Conservation (phyloP, 2,113 vertebrate genomes). For the Oenanthe oenanthe region DNA sequence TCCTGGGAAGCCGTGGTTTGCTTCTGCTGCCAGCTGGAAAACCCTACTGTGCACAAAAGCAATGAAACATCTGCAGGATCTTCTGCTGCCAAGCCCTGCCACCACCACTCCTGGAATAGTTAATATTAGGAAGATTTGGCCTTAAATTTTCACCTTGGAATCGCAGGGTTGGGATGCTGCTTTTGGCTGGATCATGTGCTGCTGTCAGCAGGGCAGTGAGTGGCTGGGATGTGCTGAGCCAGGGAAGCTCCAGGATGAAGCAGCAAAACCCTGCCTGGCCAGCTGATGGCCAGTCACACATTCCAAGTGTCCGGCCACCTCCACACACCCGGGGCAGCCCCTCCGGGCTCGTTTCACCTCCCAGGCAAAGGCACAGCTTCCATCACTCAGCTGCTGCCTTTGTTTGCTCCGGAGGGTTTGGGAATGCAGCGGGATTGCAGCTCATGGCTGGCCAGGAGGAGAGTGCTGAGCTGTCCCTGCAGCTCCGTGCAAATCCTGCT, state of each 20-base stretch:
- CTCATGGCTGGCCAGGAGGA: rapidly evolving
- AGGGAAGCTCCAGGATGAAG: not conserved
- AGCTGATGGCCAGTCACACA: not conserved
- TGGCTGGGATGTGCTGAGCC: not conserved
- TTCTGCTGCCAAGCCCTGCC: not conserved
- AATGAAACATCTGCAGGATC: not conserved
- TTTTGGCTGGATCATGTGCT: not conserved
- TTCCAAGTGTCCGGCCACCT: not conserved
- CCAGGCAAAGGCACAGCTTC: not conserved
- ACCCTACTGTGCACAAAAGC: not conserved
- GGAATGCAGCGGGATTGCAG: not conserved
- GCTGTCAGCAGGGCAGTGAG: not conserved
- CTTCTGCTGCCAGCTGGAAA: not conserved
- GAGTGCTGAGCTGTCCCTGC: not conserved
- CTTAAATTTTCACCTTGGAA: not conserved
- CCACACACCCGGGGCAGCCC: not conserved
- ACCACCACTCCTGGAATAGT: not conserved
- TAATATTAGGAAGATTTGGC: not conserved
- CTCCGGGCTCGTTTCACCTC: not conserved
- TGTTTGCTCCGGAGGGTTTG: not conserved
- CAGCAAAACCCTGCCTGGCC: not conserved
- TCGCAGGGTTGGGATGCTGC: rapidly evolving
- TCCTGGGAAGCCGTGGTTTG: not conserved
- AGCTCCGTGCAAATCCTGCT: not conserved
- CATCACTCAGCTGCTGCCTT: not conserved